These are phyloP conservation scores for Porites cylindrica DNA, from an alignment of 92 coral and sea anemone genomes.

Conservation along the genomic window DNA sequence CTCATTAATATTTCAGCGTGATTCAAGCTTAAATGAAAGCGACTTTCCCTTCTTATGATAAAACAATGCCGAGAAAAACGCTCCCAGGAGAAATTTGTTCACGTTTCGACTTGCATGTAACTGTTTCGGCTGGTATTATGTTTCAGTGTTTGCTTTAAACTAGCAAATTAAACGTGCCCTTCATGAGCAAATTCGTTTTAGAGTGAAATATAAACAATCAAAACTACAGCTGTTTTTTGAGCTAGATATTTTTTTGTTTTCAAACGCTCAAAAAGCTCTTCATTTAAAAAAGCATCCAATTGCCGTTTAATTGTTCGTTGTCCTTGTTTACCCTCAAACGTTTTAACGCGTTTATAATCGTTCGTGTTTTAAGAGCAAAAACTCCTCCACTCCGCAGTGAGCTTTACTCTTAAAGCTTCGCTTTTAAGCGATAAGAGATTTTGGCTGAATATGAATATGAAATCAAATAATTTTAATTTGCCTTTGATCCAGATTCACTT, in stretches of 20 bases:
- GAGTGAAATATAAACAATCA: slow-evolving; percentile 23
- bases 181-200: slow-evolving; percentile 11
- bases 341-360: not conserved
- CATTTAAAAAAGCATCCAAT: slow-evolving; percentile 14
- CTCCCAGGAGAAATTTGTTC: not conserved
- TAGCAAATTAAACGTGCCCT: slow-evolving; percentile 21
- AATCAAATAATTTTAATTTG: slow-evolving; percentile 14
- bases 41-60: not conserved
- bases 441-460: slow-evolving; percentile 7
- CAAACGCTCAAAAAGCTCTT: slow-evolving; percentile 10
- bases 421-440: not conserved
- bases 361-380: slow-evolving; percentile 8
- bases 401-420: not conserved
- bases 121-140: not conserved
- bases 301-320: slow-evolving; percentile 3
- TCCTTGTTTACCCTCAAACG: not conserved
- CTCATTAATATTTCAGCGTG: slow-evolving; percentile 49
- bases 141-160: not conserved
- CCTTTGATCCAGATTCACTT: slow-evolving; percentile 4
- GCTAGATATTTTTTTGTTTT: slow-evolving; percentile 26
- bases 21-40: not conserved
- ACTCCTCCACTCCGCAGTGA: not conserved
- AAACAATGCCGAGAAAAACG: not conserved
- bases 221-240: slow-evolving; percentile 29
- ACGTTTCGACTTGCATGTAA: not conserved